Base-by-base conservation (phyloP, 2,888 invertebrate genomes). In the Leptarthrus brevirostris region DNA sequence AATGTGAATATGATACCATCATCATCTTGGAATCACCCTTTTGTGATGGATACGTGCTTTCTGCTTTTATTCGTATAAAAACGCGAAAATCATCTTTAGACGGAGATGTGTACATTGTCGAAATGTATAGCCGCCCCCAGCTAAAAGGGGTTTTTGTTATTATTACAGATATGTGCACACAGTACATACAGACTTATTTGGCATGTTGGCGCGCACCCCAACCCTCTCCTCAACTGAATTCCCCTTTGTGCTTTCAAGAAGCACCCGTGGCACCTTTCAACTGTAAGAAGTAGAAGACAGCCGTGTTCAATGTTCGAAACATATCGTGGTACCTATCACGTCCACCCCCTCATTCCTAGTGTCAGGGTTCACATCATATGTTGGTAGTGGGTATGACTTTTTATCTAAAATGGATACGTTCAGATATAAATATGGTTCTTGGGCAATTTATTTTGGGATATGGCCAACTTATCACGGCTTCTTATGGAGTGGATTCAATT, bases 371-470 rank as follows among this genome's bases (percentile, higher is more conserved):
- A 69, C 36, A 69, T 69, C 52, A 34, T 34, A 12, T 6, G 3
- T 3, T 12, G 52, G 14, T 52, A 30, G 69, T 52, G 52, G 40
- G 26, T 71, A 56, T 34, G 71, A 54, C 36, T 72, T 72, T 56
- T 75, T 75, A 75, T 75, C 75, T 75, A 69, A 74, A 76, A 72
- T 76, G 73, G 76, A 56, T 74, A 72, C 64, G 61, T 52, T 58
- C 72, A 69, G 76, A 76, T 73, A 76, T 74, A 74, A 76, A 74
- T 76, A 76, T 71, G 76, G 74, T 73, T 76, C 73, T 72, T 73
- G 76, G 73, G 76, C 73, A 74, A 76, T 76, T 76, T 76, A 76
- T 73, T 76, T 73, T 73, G 74, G 73, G 74, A 76, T 76, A 76
- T 74, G 73, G 76, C 73, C 73, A 74, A 74, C 74, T 75, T 75